These are phyloP conservation scores for Tympanuchus pallidicinctus DNA, from an alignment of 2,113 vertebrate species.

Conservation along the genomic window DNA sequence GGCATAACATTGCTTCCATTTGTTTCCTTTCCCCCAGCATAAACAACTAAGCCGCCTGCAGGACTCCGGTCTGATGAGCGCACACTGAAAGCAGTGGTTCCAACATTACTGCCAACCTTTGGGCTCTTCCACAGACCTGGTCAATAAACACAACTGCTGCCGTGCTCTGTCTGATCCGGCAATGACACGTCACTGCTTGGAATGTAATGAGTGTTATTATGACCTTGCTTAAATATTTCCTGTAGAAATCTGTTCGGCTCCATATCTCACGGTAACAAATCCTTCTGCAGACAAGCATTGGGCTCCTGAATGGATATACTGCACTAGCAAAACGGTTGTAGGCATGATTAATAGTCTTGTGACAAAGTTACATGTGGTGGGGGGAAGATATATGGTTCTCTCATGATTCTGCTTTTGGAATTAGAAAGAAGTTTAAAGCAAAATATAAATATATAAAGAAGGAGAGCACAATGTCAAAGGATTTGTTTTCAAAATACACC, in stretches of 20 bases:
- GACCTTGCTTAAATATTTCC: constrained; percentile 53
- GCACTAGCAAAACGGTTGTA: constrained; percentile 20
- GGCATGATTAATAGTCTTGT: constrained; percentile 70
- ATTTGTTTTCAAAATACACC: not conserved
- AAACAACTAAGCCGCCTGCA: not conserved
- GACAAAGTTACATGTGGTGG: constrained; percentile 71
- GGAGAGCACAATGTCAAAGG: not conserved
- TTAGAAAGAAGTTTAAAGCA: constrained; percentile 37
- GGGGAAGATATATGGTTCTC: not conserved
- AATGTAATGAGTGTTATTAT: not conserved
- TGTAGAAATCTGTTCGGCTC: constrained; percentile 26
- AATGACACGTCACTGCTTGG: not conserved
- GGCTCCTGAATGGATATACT: constrained; percentile 15
- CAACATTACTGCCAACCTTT: not conserved
- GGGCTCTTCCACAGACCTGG: not conserved
- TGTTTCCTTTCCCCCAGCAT: not conserved
- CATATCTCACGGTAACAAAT: not conserved
- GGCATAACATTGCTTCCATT: not conserved
- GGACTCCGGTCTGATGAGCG: not conserved
- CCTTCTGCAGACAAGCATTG: constrained; percentile 19
- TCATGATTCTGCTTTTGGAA: not conserved
- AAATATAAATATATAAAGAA: not conserved
- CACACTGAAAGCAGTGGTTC: not conserved
- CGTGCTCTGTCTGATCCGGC: not conserved
- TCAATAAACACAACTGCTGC: not conserved